A percentile compares a stretch with the other conserved stretches of the same genome.
Evolutionary conservation across 2,113 vertebrate species (phyloP).

Genomic region (Ptilorrhoa leucosticta): DNA sequence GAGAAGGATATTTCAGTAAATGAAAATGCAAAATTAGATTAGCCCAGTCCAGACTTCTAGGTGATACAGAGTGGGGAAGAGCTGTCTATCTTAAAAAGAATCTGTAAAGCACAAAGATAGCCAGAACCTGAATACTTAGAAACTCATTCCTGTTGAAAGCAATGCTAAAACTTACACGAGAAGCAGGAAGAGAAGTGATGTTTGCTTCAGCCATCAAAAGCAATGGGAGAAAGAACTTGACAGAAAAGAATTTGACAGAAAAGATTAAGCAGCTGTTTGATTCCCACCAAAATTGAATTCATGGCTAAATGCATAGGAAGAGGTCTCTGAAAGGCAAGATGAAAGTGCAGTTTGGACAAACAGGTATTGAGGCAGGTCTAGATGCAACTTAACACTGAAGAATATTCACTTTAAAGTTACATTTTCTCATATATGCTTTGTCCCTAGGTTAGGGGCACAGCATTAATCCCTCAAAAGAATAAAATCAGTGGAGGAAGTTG

Average conservation of each 20-base stretch:
- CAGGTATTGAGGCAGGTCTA: background rate
- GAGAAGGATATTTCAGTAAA: background rate
- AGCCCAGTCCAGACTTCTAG: background rate
- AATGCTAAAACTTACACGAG: background rate
- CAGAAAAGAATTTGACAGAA: constrained; percentile 20
- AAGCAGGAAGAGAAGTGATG: background rate
- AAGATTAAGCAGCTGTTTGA: constrained; percentile 33
- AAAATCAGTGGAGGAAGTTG: background rate
- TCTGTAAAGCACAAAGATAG: background rate
- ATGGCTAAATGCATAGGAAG: background rate
- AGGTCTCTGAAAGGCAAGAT: background rate
- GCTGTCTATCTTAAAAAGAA: background rate
- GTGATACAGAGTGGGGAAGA: background rate
- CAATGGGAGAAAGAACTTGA: background rate
- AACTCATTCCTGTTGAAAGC: background rate
- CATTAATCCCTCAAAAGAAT: background rate
- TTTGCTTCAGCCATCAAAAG: constrained; percentile 6
- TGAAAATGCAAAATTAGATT: background rate
- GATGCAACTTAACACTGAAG: background rate
- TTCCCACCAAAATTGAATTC: background rate
- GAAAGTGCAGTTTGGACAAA: background rate
- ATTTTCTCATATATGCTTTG: background rate
- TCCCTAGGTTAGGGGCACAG: background rate
- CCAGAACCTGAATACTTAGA: background rate
- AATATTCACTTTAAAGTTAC: background rate